A percentile compares a stretch with the other conserved stretches of the same genome.
phyloP scores from a whole-genome alignment of 2,888 invertebrate genomes.

The Drosophila algonquin region DNA sequence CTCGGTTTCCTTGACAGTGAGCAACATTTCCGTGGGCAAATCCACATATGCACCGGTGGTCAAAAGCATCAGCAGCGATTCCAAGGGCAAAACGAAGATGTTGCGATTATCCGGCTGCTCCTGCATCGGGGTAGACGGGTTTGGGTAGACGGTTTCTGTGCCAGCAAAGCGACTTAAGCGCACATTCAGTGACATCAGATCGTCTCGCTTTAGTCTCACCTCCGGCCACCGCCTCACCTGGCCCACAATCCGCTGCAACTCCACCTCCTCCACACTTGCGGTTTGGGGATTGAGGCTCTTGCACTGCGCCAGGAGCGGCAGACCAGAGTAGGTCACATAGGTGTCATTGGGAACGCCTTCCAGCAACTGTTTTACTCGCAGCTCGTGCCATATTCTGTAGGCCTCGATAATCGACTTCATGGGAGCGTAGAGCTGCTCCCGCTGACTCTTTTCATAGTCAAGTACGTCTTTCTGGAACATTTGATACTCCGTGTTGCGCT shows the following conservation, averaged over 20 bases:
- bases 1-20: slow-evolving; percentile 48
- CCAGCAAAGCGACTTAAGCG: slow-evolving; percentile 55
- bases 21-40: slow-evolving; percentile 72
- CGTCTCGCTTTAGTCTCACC: slow-evolving; percentile 3
- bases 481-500: slow-evolving; percentile 59
- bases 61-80: slow-evolving; percentile 73
- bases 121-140: background rate
- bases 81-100: slow-evolving; percentile 62
- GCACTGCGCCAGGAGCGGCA: slow-evolving; percentile 71
- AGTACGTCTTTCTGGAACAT: slow-evolving; percentile 62
- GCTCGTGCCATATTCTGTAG: slow-evolving; percentile 69
- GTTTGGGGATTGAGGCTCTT: slow-evolving; percentile 40
- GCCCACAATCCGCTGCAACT: slow-evolving; percentile 48
- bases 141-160: slow-evolving; percentile 4
- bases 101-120: slow-evolving; percentile 14
- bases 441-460: slow-evolving; percentile 56
- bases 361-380: slow-evolving; percentile 36
- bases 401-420: slow-evolving; percentile 53
- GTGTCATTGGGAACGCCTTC: slow-evolving; percentile 30
- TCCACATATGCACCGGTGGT: slow-evolving; percentile 73
- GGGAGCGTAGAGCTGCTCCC: slow-evolving; percentile 62
- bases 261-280: slow-evolving; percentile 57
- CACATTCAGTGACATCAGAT: slow-evolving; percentile 53
- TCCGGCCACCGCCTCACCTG: slow-evolving; percentile 41
- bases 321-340: slow-evolving; percentile 72